These are phyloP conservation scores for Anniella stebbinsi DNA, from an alignment of 2,797 vertebrate species.

Conservation along the genomic window DNA sequence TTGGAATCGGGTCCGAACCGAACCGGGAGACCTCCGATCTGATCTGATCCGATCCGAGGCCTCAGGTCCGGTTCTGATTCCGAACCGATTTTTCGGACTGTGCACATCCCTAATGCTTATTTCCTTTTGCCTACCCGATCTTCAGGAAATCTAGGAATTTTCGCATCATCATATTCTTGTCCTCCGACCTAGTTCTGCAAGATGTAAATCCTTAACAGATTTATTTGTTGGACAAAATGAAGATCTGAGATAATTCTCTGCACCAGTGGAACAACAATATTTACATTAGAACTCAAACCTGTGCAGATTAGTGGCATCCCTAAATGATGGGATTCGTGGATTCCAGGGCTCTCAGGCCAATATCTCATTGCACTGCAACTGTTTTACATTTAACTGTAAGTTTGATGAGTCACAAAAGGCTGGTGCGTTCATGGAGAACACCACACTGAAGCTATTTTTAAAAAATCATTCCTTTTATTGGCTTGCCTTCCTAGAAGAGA, in stretches of 20 bases:
- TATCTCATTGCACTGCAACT: background rate
- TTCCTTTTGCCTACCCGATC: background rate
- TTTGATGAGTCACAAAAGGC: background rate
- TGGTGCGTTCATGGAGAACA: background rate
- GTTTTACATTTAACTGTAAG: constrained; percentile 1
- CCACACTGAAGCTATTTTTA: background rate
- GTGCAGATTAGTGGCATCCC: background rate
- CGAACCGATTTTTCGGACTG: too few species aligned
- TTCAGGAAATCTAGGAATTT: background rate
- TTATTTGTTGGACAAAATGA: background rate
- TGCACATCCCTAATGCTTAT: too few species aligned
- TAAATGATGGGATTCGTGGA: background rate
- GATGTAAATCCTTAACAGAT: background rate
- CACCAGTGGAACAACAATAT: background rate
- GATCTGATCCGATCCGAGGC: too few species aligned
- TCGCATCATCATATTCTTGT: background rate
- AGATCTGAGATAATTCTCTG: background rate
- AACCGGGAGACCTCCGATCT: too few species aligned
- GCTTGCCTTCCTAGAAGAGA: background rate
- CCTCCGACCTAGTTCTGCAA: background rate
- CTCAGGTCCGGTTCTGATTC: too few species aligned
- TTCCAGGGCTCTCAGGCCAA: background rate
- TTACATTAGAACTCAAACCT: background rate
- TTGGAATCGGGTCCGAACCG: too few species aligned
- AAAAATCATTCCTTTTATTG: background rate